These are phyloP conservation scores for Cyprinella venusta DNA, from an alignment of 2,797 vertebrate genomes.

Conservation along the genomic window DNA sequence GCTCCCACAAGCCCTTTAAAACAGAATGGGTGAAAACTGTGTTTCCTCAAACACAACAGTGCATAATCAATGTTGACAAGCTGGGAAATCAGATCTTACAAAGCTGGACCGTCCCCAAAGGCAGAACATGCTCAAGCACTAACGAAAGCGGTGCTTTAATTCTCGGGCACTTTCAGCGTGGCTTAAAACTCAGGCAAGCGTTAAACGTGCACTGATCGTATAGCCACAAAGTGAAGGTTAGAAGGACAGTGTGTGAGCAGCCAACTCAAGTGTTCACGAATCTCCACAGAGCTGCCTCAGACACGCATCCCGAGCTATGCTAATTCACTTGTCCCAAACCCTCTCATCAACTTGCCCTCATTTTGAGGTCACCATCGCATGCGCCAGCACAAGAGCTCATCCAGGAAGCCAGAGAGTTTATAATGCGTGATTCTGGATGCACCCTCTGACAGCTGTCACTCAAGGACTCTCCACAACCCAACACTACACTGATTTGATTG, in stretches of 20 bases:
- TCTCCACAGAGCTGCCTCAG: conserved; percentile 49
- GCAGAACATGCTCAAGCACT: conserved; percentile 71
- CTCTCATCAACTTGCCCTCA: conserved; percentile 59
- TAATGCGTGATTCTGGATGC: conserved; percentile 55
- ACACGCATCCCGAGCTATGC: conserved; percentile 51
- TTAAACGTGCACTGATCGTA: conserved; percentile 46
- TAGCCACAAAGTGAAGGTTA: conserved; percentile 47
- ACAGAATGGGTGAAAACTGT: conserved; percentile 61
- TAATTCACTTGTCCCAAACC: conserved; percentile 62
- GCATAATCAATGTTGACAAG: conserved; percentile 73
- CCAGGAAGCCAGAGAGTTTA: conserved; percentile 51
- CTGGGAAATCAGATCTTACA: conserved; percentile 69
- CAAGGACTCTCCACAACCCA: conserved; percentile 59
- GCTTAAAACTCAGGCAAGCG: conserved; percentile 53
- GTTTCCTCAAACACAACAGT: conserved; percentile 66
- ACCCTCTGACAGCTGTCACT: conserved; percentile 60
- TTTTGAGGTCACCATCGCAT: conserved; percentile 54
- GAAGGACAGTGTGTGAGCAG: conserved; percentile 30
- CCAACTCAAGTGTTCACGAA: conserved; percentile 35
- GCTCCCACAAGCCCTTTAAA: conserved; percentile 65
- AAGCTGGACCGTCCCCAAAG: conserved; percentile 64
- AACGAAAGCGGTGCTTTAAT: conserved; percentile 76
- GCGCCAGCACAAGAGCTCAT: conserved; percentile 57
- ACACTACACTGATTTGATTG: conserved; percentile 61
- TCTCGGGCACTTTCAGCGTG: conserved; percentile 45